Percentiles rank a stretch among this genome's conserved stretches.
Conservation (phyloP, 2,888 invertebrate species). For the Macrophya alboannulata region DNA sequence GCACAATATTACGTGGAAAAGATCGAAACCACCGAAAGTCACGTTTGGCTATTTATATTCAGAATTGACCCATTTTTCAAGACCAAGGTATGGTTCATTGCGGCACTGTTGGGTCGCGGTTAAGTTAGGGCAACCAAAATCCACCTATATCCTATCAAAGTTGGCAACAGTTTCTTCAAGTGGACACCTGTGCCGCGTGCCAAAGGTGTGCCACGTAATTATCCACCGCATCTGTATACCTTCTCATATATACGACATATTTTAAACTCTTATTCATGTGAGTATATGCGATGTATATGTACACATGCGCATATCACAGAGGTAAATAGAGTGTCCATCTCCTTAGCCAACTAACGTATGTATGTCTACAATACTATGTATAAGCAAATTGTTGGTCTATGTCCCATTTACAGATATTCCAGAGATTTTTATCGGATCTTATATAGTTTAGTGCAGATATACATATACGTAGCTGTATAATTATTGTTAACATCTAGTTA, state of each 20-base stretch:
- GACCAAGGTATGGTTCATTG: slow-evolving; percentile 61
- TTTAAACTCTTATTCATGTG: neutral
- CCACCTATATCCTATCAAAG: slow-evolving; percentile 58
- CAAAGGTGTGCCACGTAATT: slow-evolving; percentile 71
- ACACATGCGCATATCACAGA: too few relatives aligned
- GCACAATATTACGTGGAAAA: neutral
- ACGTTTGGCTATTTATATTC: slow-evolving; percentile 63
- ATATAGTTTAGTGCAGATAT: neutral
- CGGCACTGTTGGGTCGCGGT: slow-evolving; percentile 58
- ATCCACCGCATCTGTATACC: slow-evolving; percentile 60
- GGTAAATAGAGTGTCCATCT: neutral
- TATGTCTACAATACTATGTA: neutral
- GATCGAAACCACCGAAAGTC: slow-evolving; percentile 24
- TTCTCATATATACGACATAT: neutral
- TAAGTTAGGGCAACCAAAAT: slow-evolving; percentile 14
- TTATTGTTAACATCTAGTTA: neutral
- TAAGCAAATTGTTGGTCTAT: neutral
- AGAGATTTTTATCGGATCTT: neutral
- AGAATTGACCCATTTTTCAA: slow-evolving; percentile 67
- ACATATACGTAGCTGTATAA: neutral
- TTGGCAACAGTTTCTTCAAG: slow-evolving; percentile 68
- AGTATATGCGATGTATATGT: neutral
- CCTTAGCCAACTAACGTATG: neutral
- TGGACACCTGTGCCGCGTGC: slow-evolving; percentile 74
- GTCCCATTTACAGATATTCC: neutral